Evolutionary conservation across 2,888 invertebrate species (phyloP), one percentile per base, ranked within the genome.

Genomic region (Patella caerulea): DNA sequence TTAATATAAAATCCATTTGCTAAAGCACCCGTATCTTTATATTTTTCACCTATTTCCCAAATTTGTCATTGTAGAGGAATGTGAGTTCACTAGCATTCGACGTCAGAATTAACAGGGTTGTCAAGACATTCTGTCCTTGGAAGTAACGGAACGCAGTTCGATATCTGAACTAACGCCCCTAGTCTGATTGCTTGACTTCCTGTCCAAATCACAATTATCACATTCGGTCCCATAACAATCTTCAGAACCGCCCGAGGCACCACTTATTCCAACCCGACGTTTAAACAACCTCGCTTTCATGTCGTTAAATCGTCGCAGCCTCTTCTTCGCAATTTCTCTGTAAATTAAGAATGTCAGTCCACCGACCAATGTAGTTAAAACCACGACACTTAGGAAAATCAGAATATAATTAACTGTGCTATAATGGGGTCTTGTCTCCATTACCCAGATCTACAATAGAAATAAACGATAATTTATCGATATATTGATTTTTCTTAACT

Each of bases 261-360:
- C 75, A 55, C 75, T 75, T 53, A 75, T 75, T 29, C 71, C 75
- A 53, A 29, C 52, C 11, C 75, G 53, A 11, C 75, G 53, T 24
- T 71, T 53, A n/a, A 54, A 53, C 56, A 75, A 54, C 17, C 54
- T 75, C 17, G 69, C 70, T 71, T 75, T 75, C 75, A 75, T 75
- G 29, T 75, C 29, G 17, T 71, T 54, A 54, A 52, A 70, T 15
- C 71, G 54, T 7, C 19, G 55, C 71, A 45, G 53, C n/a, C 54
- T n/a, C 34, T 75, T 55, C 19, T 71, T 53, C 3, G 53, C 34
- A 53, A 71, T 70, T 71, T 75, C 75, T 29, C 55, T 29, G 54
- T 54, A 75, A 53, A 75, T 34, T 29, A 75, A 71, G 34, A 54
- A 75, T 12, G 54, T 17, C 29, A 75, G 17, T 19, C 71, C 75